These are phyloP conservation scores for Eidolon helvum DNA, from an alignment of 2,113 vertebrate genomes.

Conservation along the genomic window DNA sequence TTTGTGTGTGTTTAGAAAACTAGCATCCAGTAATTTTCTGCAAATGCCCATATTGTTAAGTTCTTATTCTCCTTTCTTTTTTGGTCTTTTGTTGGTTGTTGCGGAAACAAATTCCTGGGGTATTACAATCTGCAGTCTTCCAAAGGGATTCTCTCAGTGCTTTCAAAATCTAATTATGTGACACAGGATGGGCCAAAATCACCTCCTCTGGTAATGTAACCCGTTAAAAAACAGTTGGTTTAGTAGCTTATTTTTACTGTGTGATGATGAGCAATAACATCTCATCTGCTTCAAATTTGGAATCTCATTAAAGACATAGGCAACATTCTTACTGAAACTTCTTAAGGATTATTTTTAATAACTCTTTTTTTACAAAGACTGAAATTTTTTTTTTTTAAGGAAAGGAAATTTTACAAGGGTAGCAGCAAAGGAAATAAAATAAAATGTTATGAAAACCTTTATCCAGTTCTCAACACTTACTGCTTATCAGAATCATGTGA, in stretches of 20 bases:
- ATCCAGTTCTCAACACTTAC: background rate
- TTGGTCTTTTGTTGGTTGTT: background rate
- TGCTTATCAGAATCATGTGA: background rate
- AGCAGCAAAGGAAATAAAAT: background rate
- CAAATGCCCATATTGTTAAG: conserved; percentile 33
- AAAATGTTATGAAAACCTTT: background rate
- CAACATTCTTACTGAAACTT: background rate
- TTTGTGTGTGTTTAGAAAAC: background rate
- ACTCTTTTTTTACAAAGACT: background rate
- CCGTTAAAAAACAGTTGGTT: background rate
- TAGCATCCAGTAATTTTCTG: conserved; percentile 7
- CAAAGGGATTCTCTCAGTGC: background rate
- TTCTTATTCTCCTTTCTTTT: background rate
- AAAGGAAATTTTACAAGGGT: background rate
- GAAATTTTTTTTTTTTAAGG: background rate
- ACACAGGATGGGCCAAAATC: background rate
- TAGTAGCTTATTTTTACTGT: background rate
- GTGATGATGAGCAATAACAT: background rate
- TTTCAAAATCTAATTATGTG: conserved; percentile 30
- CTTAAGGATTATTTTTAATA: background rate
- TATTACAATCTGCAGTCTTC: background rate
- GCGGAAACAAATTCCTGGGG: background rate
- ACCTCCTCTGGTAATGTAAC: background rate
- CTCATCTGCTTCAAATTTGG: background rate
- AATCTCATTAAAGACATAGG: background rate